phyloP scores from a whole-genome alignment of 2,888 invertebrate genomes.

The Drosophila phalerata region DNA sequence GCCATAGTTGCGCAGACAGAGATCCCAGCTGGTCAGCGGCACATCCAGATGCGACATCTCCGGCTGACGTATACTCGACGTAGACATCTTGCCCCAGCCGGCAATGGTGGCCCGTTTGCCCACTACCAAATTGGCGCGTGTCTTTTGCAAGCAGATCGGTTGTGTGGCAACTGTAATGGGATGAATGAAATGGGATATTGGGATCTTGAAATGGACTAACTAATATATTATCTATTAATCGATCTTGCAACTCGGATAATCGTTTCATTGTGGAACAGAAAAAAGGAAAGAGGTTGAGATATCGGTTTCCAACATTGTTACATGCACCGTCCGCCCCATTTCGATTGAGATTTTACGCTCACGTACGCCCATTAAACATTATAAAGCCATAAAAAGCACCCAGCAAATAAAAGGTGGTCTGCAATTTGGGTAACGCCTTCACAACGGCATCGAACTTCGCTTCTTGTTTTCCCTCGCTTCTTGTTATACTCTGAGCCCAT shows the following conservation, averaged over 20 bases:
- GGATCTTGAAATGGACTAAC: not conserved
- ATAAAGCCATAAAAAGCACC: constrained; percentile 72
- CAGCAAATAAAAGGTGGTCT: constrained; percentile 51
- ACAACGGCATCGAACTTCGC: constrained; percentile 1
- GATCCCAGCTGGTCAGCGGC: constrained; percentile 89
- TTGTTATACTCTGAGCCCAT: too few species aligned
- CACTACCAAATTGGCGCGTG: constrained; percentile 84
- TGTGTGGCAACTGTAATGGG: constrained; percentile 89
- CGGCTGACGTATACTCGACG: constrained; percentile 86
- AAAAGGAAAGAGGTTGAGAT: not conserved
- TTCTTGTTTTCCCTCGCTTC: constrained; percentile 2
- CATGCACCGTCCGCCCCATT: constrained; percentile 6
- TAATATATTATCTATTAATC: constrained; percentile 6
- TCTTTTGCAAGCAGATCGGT: constrained; percentile 89
- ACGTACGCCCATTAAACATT: constrained; percentile 58
- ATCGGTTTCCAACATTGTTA: constrained; percentile 28
- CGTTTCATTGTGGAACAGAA: not conserved
- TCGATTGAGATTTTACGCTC: constrained; percentile 46
- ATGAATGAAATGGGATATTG: not conserved
- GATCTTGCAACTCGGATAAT: not conserved
- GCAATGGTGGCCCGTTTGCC: constrained; percentile 85
- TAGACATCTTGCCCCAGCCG: constrained; percentile 89
- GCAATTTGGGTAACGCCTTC: constrained; percentile 51
- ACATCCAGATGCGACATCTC: constrained; percentile 90
- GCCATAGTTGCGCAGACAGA: constrained; percentile 90